These are phyloP conservation scores for Synanthedon myopaeformis DNA, from an alignment of 2,888 invertebrate species.

Conservation along the genomic window DNA sequence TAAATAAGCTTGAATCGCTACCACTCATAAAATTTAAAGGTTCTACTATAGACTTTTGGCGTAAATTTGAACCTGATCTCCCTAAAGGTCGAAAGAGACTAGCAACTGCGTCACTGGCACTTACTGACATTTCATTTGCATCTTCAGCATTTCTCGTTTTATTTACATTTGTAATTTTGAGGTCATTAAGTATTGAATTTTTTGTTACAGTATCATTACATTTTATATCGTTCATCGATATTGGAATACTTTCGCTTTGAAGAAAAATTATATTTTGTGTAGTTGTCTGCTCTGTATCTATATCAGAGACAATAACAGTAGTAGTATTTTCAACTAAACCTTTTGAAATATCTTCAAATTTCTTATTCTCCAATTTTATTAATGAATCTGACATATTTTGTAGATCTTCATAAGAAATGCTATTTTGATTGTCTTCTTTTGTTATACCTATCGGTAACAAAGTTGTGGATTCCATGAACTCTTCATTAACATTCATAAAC, in stretches of 20 bases:
- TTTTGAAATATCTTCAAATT: no score
- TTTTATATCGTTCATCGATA: no score
- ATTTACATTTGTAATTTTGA: no score
- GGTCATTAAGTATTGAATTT: no score
- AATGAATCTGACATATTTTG: slow-evolving; percentile 41
- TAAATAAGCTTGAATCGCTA: slow-evolving; percentile 6
- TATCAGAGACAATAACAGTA: no score
- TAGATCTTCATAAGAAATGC: slow-evolving; percentile 27
- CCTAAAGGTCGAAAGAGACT: neutral
- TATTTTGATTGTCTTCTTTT: slow-evolving; percentile 3
- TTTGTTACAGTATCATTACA: no score
- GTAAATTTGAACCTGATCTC: neutral
- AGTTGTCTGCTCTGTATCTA: no score
- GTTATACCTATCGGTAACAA: neutral
- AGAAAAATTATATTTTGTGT: no score
- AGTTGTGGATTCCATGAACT: slow-evolving; percentile 2
- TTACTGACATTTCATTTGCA: neutral
- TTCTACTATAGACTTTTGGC: slow-evolving; percentile 12
- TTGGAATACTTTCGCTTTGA: no score
- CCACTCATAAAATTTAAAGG: slow-evolving; percentile 10
- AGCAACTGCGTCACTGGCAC: slow-evolving; percentile 25
- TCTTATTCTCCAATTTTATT: slow-evolving; percentile 13
- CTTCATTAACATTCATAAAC: neutral
- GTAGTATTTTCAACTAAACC: no score
- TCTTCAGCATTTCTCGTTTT: neutral